Evolutionary conservation across 2,797 vertebrate genomes (phyloP), one percentile per base, ranked within the genome.

Genomic region (Ptychadena robeensis): DNA sequence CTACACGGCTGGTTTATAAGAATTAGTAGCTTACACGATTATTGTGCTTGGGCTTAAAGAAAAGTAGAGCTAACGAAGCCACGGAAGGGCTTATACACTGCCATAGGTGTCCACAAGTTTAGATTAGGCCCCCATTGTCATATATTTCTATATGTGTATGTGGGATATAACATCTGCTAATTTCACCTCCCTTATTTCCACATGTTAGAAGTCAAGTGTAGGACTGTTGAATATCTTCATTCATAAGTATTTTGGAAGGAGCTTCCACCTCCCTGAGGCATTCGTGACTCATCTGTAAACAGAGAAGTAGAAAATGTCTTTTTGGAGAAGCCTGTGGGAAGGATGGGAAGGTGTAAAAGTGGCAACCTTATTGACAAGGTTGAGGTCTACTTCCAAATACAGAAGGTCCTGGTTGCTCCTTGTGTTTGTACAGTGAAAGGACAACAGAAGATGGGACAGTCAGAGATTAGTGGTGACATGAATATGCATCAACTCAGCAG

Each of bases 401-500:
- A 27, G 12, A 31, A 78, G 9, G 48, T 78, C 40, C 65, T 59
- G 76, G 76, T 79, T 57, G 12, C 38, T 31, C 25, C 34, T 38
- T 34, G 38, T 10, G 32, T 57, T 82, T 74, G 44, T 34, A 40
- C 31, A 4, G 31, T 61, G 34, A 82, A 32, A 53, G 8, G 25
- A 75, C n/a, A 35, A 18, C 22, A 32, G 27, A 59, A 66, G 9
- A 67, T 31, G 14, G 44, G 22, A 57, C 18, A 38, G 68, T 79
- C 53, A 32, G 32, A 67, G 34, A 69, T 28, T 70, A 48, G 27
- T 61, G n/a, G 40, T 0, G n/a, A 35, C 68, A 88, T 88, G 88
- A 88, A 89, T 87, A 90, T 61, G 59, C 9, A 61, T 95, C 93
- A 94, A 78, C 92, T 93, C 86, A 93, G 92, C 75, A 94, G 92